Conservation (phyloP, 2,113 vertebrate species). For the Hippocampus barbouri region DNA sequence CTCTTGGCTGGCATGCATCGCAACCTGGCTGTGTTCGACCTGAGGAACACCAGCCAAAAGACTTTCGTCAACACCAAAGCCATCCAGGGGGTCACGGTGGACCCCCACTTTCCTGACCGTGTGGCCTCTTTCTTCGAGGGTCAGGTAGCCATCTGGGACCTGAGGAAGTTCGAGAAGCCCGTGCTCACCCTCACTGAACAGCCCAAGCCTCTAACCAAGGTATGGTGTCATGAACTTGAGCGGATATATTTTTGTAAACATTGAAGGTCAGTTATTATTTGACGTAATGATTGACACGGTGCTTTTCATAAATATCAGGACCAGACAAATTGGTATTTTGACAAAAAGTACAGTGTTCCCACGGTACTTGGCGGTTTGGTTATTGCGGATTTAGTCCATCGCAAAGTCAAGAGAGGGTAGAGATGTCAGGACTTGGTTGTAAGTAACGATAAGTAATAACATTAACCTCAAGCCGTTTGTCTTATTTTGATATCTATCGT, state of each 20-base stretch:
- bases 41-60: slow-evolving; percentile 96
- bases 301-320: too few species aligned
- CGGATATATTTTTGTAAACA: background rate
- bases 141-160: slow-evolving; percentile 98
- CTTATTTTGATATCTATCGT: too few species aligned
- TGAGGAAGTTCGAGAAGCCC: slow-evolving; percentile 96
- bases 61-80: slow-evolving; percentile 99
- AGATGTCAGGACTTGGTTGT: too few species aligned
- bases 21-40: slow-evolving; percentile 94
- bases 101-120: slow-evolving; percentile 90
- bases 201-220: slow-evolving; percentile 91
- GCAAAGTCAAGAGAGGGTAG: too few species aligned
- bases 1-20: slow-evolving; percentile 96
- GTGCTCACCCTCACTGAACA: slow-evolving; percentile 94
- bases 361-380: too few species aligned
- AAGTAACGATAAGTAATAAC: too few species aligned
- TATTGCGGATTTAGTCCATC: too few species aligned
- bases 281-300: too few species aligned
- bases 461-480: too few species aligned
- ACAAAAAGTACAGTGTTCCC: too few species aligned
- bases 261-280: background rate
- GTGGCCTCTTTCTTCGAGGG: slow-evolving; percentile 98
- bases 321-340: too few species aligned
- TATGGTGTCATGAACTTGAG: slow-evolving; percentile 1
- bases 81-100: slow-evolving; percentile 94